Percentiles rank a stretch among this genome's conserved stretches.
Evolutionary conservation across 37 sponge, comb jelly and placozoan genomes (phyloP).

Genomic region (Axinella damicornis): DNA sequence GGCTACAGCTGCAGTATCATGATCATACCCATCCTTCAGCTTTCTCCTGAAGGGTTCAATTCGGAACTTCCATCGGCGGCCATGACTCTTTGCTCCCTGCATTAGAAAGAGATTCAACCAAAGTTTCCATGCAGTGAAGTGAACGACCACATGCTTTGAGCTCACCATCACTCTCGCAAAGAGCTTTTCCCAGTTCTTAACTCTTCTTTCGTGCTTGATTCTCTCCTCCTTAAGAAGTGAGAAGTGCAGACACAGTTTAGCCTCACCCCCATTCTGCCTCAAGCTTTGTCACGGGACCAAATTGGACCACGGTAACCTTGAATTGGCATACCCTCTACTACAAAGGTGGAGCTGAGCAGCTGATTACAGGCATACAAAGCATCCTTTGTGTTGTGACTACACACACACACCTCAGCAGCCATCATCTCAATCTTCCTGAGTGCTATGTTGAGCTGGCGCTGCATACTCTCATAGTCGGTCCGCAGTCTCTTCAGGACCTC

Average conservation of each 20-base stretch:
- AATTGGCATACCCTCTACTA: too few relatives aligned
- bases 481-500: conserved; percentile 68
- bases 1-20: not conserved
- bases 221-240: conserved; percentile 61
- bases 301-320: too few relatives aligned
- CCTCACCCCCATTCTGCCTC: too few relatives aligned
- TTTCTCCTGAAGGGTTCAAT: conserved; percentile 82
- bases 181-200: conserved; percentile 78
- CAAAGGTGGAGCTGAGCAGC: too few relatives aligned
- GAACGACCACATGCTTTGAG: conserved; percentile 8
- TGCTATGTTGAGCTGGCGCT: conserved; percentile 75
- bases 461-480: conserved; percentile 71
- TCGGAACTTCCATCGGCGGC: conserved; percentile 88
- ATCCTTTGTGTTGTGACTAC: too few relatives aligned
- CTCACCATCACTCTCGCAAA: conserved; percentile 56
- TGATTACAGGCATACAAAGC: too few relatives aligned
- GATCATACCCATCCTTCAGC: conserved; percentile 57
- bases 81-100: conserved; percentile 60
- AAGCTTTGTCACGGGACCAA: too few relatives aligned
- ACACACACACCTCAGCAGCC: conserved; percentile 60
- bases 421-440: conserved; percentile 74
- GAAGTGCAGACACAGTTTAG: too few relatives aligned
- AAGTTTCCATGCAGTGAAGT: not conserved
- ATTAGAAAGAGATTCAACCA: too few relatives aligned
- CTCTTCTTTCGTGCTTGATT: conserved; percentile 51